phyloP scores from a whole-genome alignment of 2,113 vertebrate species.

The Macquaria ambigua region DNA sequence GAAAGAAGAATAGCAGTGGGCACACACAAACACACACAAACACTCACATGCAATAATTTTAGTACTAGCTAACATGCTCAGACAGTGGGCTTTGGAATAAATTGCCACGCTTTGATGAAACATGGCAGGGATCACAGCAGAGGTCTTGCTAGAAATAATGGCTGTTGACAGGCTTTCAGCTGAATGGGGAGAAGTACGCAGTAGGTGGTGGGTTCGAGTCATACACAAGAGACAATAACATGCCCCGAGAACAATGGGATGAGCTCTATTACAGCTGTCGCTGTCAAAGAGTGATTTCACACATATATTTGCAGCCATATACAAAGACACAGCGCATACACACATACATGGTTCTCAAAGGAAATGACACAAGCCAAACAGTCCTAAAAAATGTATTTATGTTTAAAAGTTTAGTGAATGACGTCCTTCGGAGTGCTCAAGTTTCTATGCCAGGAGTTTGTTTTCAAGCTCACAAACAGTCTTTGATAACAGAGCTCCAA shows the following conservation, averaged over 20 bases:
- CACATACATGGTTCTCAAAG: neutral
- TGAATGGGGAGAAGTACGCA: slow-evolving; percentile 49
- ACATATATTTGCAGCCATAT: neutral
- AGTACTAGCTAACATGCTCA: slow-evolving; percentile 72
- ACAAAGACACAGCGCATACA: slow-evolving; percentile 5
- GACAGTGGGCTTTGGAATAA: slow-evolving; percentile 75
- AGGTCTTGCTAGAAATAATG: slow-evolving; percentile 78
- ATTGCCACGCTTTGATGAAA: slow-evolving; percentile 74
- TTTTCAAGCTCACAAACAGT: neutral
- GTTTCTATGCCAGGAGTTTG: slow-evolving; percentile 1
- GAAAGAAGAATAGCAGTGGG: slow-evolving; percentile 21
- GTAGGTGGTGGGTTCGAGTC: slow-evolving; percentile 64
- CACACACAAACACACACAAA: slow-evolving; percentile 12
- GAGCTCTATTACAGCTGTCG: slow-evolving; percentile 60
- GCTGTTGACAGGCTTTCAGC: slow-evolving; percentile 75
- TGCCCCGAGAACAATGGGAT: slow-evolving; percentile 58
- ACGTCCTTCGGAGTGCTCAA: neutral
- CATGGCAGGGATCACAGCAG: slow-evolving; percentile 80
- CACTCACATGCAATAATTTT: slow-evolving; percentile 59
- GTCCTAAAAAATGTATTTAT: neutral
- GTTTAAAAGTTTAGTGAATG: slow-evolving; percentile 2
- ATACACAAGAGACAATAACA: slow-evolving; percentile 65
- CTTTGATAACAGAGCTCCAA: slow-evolving; percentile 18
- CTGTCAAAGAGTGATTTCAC: slow-evolving; percentile 55
- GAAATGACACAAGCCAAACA: slow-evolving; percentile 15